Conservation (phyloP, 2,888 invertebrate species). For the Brachypalpus laphriformis region DNA sequence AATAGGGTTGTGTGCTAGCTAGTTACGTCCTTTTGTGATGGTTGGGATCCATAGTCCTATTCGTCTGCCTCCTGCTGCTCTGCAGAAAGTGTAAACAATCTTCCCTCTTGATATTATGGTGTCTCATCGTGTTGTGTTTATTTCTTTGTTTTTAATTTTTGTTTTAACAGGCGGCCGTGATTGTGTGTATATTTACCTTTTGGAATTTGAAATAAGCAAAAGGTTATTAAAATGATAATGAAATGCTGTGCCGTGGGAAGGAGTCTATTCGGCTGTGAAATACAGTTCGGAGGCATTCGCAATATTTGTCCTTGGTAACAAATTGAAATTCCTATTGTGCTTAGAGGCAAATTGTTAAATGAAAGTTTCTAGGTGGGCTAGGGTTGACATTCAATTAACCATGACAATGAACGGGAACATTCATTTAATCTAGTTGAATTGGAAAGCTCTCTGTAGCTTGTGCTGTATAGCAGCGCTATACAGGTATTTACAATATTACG, state of each 20-base stretch:
- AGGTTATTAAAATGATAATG: constrained; percentile 72
- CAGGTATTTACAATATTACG: too few species aligned
- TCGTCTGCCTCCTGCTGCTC: too few species aligned
- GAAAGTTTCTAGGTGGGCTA: background rate
- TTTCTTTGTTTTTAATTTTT: constrained; percentile 47
- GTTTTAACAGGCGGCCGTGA: constrained; percentile 57
- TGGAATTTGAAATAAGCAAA: constrained; percentile 68
- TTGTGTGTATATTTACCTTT: constrained; percentile 64
- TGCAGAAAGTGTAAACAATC: constrained; percentile 40
- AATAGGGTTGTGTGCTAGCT: background rate
- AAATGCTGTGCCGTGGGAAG: constrained; percentile 30
- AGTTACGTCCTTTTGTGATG: constrained; percentile 11
- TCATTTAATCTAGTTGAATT: background rate
- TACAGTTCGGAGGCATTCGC: constrained; percentile 24
- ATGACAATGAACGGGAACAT: background rate
- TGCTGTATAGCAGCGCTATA: too few species aligned
- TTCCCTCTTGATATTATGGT: constrained; percentile 17
- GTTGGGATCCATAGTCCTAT: background rate
- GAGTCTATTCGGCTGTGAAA: background rate
- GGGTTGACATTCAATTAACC: background rate
- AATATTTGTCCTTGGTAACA: background rate
- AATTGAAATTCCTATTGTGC: background rate
- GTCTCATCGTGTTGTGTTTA: constrained; percentile 56
- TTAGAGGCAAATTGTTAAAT: background rate
- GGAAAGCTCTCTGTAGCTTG: too few species aligned